Evolutionary conservation across 2,113 vertebrate species (phyloP).

Genomic region (Thunnus thynnus): DNA sequence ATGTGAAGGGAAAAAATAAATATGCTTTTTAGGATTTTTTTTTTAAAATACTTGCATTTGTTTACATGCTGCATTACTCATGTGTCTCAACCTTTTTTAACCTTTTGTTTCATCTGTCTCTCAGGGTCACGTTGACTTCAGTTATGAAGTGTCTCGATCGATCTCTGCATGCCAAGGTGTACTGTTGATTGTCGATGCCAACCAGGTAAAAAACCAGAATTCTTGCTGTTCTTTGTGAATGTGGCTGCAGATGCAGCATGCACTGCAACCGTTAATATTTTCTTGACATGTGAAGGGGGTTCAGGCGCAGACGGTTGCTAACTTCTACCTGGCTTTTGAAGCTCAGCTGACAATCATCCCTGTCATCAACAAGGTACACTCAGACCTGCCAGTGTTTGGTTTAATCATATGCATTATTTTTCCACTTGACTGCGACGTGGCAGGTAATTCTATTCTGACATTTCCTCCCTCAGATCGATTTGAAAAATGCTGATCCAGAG

Average conservation of each 20-base stretch:
- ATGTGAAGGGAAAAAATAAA: background rate
- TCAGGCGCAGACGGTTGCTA: conserved; percentile 98
- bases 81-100: background rate
- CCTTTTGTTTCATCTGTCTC: background rate
- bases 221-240: background rate
- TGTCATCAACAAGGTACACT: conserved; percentile 95
- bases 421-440: background rate
- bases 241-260: background rate
- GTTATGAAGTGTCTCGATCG: conserved; percentile 96
- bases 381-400: background rate
- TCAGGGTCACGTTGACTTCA: conserved; percentile 98
- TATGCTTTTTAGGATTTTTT: background rate
- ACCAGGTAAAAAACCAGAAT: conserved; percentile 87
- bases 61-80: background rate
- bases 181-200: conserved; percentile 95
- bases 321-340: conserved; percentile 98
- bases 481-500: conserved; percentile 96
- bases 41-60: background rate
- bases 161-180: conserved; percentile 97
- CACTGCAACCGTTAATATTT: background rate
- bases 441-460: background rate
- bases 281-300: conserved; percentile 87
- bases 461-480: conserved; percentile 89
- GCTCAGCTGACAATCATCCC: conserved; percentile 94
- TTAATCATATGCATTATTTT: background rate